A percentile compares a stretch with the other conserved stretches of the same genome.
These are phyloP conservation scores for Enteromius fasciolatus DNA, from an alignment of 2,797 vertebrate genomes.

Conservation along the genomic window DNA sequence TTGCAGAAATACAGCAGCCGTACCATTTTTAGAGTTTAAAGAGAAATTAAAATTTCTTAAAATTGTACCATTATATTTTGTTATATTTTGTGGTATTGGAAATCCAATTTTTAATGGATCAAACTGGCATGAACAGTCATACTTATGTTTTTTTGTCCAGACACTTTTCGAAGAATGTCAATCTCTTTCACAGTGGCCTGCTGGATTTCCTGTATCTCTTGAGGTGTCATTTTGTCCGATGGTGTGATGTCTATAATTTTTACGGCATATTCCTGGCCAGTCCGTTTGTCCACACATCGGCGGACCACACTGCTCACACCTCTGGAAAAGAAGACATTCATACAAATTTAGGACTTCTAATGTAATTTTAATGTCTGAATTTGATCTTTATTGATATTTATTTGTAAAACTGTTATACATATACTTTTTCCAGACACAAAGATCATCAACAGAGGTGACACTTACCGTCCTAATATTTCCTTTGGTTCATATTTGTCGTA, in stretches of 20 bases:
- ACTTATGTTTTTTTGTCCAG: constrained; percentile 81
- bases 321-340: not conserved
- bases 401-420: not conserved
- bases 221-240: constrained; percentile 75
- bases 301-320: constrained; percentile 81
- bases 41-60: not conserved
- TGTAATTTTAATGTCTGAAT: not conserved
- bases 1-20: not conserved
- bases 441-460: not conserved
- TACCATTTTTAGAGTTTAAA: not conserved
- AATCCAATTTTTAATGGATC: not conserved
- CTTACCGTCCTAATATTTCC: constrained; percentile 83
- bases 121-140: constrained; percentile 58
- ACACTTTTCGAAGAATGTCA: constrained; percentile 82
- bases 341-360: not conserved
- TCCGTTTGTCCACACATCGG: constrained; percentile 81
- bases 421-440: not conserved
- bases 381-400: not conserved
- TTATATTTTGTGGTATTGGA: not conserved
- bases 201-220: constrained; percentile 78
- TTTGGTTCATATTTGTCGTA: constrained; percentile 86
- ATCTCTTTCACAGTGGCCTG: constrained; percentile 84
- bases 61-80: no score
- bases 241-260: constrained; percentile 84
- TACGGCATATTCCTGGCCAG: constrained; percentile 78